Evolutionary conservation across 2,888 invertebrate species (phyloP).

Genomic region (Caenorhabditis wallacei): DNA sequence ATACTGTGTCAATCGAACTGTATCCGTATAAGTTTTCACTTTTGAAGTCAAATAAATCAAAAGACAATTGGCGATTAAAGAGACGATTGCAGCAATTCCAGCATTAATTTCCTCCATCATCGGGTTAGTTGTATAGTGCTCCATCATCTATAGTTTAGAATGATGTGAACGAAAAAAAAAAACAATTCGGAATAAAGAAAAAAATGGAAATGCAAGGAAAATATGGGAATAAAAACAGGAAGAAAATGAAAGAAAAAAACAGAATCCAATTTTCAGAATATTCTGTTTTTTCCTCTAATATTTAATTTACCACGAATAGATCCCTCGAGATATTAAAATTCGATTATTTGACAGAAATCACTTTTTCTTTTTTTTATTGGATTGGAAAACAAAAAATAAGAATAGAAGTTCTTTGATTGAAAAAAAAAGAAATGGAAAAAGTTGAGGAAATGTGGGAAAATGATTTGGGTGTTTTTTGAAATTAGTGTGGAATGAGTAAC

Average conservation of each 20-base stretch:
- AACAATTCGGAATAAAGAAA: too few relatives aligned
- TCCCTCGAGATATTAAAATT: background rate
- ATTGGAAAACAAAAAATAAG: background rate
- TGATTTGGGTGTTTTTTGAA: too few relatives aligned
- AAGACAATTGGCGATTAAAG: constrained; percentile 31
- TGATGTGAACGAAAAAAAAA: too few relatives aligned
- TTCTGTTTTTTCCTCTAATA: background rate
- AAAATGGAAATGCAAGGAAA: background rate
- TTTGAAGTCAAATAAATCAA: constrained; percentile 39
- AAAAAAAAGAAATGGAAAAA: too few relatives aligned
- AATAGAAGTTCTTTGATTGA: too few relatives aligned
- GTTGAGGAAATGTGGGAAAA: too few relatives aligned
- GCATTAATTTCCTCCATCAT: constrained; percentile 34
- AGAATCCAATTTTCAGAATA: background rate
- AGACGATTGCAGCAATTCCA: constrained; percentile 34
- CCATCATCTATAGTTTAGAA: constrained; percentile 19
- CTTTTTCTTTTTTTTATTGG: background rate
- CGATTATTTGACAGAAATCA: background rate
- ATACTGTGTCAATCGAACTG: constrained; percentile 38
- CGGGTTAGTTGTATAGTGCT: constrained; percentile 34
- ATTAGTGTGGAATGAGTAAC: too few relatives aligned
- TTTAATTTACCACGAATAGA: background rate
- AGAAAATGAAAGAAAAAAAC: background rate
- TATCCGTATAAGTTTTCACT: constrained; percentile 45
- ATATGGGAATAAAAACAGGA: background rate